Evolutionary conservation across 1,140 invertebrate genomes (phyloP).

Genomic region (Daktulosphaira vitifoliae): DNA sequence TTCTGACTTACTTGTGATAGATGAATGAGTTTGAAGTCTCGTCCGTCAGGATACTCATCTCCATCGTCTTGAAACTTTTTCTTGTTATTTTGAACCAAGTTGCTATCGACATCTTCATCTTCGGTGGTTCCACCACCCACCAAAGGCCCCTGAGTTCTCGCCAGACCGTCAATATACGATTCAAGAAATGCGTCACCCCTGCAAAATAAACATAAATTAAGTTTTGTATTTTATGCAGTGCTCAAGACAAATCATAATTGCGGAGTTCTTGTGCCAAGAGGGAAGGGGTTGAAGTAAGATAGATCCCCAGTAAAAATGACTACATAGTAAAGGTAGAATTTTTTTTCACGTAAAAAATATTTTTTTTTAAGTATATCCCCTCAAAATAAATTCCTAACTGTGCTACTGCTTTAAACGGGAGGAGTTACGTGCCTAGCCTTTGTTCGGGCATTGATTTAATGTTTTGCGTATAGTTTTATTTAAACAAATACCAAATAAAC

Average conservation of each 20-base stretch:
- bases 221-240: background rate
- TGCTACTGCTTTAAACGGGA: too few relatives aligned
- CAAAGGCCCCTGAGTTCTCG: conserved; percentile 13
- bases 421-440: too few relatives aligned
- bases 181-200: conserved; percentile 29
- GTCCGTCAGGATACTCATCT: conserved; percentile 4
- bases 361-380: background rate
- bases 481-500: too few relatives aligned
- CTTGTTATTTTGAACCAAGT: background rate
- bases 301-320: too few relatives aligned
- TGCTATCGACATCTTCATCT: conserved; percentile 8
- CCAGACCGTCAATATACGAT: conserved; percentile 25
- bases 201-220: background rate
- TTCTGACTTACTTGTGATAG: conserved; percentile 15
- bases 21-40: conserved; percentile 20
- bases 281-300: too few relatives aligned
- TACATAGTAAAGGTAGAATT: background rate
- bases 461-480: too few relatives aligned
- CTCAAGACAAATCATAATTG: background rate
- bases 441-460: too few relatives aligned
- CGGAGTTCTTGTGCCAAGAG: background rate
- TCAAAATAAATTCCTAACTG: background rate
- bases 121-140: conserved; percentile 11
- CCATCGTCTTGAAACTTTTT: background rate
- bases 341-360: background rate